Evolutionary conservation across 2,113 vertebrate genomes (phyloP).

Genomic region (Blennius ocellaris): DNA sequence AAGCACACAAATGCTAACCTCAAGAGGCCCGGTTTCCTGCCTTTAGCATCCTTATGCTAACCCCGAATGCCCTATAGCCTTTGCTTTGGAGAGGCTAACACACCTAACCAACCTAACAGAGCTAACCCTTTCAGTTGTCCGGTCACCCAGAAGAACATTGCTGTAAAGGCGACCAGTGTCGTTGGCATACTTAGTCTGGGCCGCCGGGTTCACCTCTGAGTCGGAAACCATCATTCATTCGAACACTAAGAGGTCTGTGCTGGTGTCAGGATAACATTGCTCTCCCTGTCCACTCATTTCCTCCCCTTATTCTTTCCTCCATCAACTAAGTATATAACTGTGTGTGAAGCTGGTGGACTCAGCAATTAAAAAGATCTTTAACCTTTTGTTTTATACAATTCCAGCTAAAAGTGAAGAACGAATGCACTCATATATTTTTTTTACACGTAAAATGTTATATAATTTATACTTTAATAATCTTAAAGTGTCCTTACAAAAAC

Average conservation of each 20-base stretch:
- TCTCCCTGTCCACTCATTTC: conserved; percentile 53
- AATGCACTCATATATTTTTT: neutral
- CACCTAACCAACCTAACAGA: conserved; percentile 70
- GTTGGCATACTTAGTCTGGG: conserved; percentile 53
- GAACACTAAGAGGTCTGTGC: conserved; percentile 67
- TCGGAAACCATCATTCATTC: conserved; percentile 78
- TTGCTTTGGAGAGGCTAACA: conserved; percentile 50
- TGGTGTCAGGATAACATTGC: conserved; percentile 56
- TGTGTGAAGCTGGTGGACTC: neutral
- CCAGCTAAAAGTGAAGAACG: neutral
- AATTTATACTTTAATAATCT: neutral
- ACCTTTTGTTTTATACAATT: neutral
- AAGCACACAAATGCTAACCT: conserved; percentile 66
- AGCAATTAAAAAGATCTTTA: neutral
- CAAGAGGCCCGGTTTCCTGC: conserved; percentile 49
- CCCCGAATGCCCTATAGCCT: conserved; percentile 65
- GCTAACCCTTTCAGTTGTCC: conserved; percentile 78
- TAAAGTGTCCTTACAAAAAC: conserved; percentile 2
- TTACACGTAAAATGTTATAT: neutral
- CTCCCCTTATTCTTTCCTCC: conserved; percentile 57
- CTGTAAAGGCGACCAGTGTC: conserved; percentile 64
- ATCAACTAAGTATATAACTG: conserved; percentile 34
- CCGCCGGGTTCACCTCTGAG: conserved; percentile 57
- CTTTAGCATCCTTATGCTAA: conserved; percentile 59
- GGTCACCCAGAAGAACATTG: conserved; percentile 80